Conservation (phyloP, 2,113 vertebrate genomes). For the Bufo bufo region DNA sequence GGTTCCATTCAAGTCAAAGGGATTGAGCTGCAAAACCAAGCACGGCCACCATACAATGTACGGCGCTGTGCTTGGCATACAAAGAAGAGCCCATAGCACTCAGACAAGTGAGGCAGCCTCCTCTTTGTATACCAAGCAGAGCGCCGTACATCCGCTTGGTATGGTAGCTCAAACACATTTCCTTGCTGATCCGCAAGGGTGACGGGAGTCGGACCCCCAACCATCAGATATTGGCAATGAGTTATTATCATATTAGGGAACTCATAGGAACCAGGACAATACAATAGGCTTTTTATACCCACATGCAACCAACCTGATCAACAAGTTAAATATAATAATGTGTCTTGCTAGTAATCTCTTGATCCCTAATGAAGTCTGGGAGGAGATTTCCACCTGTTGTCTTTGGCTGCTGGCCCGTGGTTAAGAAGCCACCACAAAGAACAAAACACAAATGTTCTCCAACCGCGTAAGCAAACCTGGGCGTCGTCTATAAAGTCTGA, state of each 20-base stretch:
- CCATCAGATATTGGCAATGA: no score
- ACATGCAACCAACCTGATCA: neutral
- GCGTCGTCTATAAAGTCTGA: conserved; percentile 1
- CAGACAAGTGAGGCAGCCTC: no score
- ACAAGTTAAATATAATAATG: neutral
- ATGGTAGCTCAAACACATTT: no score
- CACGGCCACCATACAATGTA: no score
- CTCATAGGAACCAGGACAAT: neutral
- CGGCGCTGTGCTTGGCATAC: no score
- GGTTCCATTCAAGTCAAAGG: no score
- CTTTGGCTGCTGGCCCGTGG: neutral
- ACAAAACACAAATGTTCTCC: conserved; percentile 8
- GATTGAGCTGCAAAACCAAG: no score
- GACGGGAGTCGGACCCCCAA: no score
- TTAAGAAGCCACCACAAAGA: neutral
- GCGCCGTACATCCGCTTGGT: no score
- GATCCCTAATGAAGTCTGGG: neutral
- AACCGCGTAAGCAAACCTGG: neutral
- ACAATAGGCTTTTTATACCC: neutral
- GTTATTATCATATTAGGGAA: neutral
- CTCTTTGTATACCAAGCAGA: no score
- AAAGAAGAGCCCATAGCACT: no score
- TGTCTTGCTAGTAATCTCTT: neutral
- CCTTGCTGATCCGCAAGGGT: no score
- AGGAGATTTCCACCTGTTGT: conserved; percentile 24